Conservation (phyloP, 2,797 vertebrate species). For the Onychomys leucogaster region DNA sequence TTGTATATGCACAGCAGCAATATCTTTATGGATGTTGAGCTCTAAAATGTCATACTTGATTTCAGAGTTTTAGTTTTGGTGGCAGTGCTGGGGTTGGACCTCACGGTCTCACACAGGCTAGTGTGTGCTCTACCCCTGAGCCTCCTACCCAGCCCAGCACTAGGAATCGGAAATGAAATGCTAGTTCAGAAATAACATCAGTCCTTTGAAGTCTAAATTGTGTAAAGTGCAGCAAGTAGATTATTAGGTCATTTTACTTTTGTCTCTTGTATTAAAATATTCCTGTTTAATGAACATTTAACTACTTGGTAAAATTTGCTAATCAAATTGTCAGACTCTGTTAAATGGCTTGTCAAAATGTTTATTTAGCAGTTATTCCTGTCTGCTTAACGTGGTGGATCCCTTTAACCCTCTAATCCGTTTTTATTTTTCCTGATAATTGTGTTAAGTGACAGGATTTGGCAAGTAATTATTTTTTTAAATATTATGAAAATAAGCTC, state of each 20-base stretch:
- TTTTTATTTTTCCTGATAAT: slow-evolving; percentile 35
- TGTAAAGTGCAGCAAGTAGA: slow-evolving; percentile 61
- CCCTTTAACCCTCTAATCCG: slow-evolving; percentile 17
- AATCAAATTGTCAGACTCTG: slow-evolving; percentile 68
- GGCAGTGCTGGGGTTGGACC: neutral
- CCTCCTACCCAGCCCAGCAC: neutral
- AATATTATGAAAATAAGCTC: slow-evolving; percentile 50
- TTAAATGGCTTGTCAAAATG: slow-evolving; percentile 66
- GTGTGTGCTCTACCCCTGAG: neutral
- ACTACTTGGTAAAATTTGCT: slow-evolving; percentile 63
- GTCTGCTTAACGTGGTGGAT: neutral
- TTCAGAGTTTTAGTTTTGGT: neutral
- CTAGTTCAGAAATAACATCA: slow-evolving; percentile 36
- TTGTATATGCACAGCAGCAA: neutral
- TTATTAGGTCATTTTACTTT: slow-evolving; percentile 71
- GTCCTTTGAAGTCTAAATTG: slow-evolving; percentile 56
- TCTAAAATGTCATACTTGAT: slow-evolving; percentile 2
- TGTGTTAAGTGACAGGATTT: slow-evolving; percentile 47
- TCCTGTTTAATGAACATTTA: slow-evolving; percentile 71
- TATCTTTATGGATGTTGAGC: neutral
- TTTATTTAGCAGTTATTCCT: slow-evolving; percentile 65
- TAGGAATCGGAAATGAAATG: slow-evolving; percentile 42
- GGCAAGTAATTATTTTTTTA: slow-evolving; percentile 35
- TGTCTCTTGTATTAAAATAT: slow-evolving; percentile 52
- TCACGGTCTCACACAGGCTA: neutral